Base-by-base conservation (phyloP, 2,113 vertebrate genomes). In the Potamarius usumacintae region DNA sequence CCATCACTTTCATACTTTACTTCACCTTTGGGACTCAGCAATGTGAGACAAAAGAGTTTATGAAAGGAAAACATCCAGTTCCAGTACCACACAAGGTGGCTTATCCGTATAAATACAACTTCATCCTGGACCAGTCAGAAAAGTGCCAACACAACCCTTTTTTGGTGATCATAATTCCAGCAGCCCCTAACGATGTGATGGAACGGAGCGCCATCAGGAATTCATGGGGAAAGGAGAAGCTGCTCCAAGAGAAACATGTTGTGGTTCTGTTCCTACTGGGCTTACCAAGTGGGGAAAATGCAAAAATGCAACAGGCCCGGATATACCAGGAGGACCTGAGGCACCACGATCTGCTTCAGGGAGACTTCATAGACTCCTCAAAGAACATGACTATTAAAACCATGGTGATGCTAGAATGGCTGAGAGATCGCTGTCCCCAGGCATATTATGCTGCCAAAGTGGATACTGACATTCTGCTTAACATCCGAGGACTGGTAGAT, bases 381-480 rank as follows among this genome's bases (percentile, higher is more conserved):
- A 4, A n/a, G 90, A 96, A 96, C 74, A 89, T 95, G 25, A 96
- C 96, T 7, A 63, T 96, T 42, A 96, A 97, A 92, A 96, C 95
- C 0, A 86, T 97, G 88, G 90, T 96, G 93, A 96, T 95, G 5
- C 30, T 97, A 82, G 93, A 93, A 93, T 96, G 96, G 96, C 90
- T 96, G 62, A 81, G 15, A 10, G 67, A 52, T 0, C 87, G 86
- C 86, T 97, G 96, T 27, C 67, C 84, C 17, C 89, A 89, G 0
- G 92, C 94, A 27, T 92, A 95, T 0, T 99, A 96, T 0, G 95
- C 91, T 58, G 94, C 97, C 89, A 99, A 99, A 94, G 96, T 97
- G 0, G 97, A 99, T 91, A 95, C 96, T 0, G 98, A 99, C 71
- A 94, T 97, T 90, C 95, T 99, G 84, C 94, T 98, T 69, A 96